Conservation (phyloP, 2,888 invertebrate genomes). For the Petrolisthes cinctipes region DNA sequence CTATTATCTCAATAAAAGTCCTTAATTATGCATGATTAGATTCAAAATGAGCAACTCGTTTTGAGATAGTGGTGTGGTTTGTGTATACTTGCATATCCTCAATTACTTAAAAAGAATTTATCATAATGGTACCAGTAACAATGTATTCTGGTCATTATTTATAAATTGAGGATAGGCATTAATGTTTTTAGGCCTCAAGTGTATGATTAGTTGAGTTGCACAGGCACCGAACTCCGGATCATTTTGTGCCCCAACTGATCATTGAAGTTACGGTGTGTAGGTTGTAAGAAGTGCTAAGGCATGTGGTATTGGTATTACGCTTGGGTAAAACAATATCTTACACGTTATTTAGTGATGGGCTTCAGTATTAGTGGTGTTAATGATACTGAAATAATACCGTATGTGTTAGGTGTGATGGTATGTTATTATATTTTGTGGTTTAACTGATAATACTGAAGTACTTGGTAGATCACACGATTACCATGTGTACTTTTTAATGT, state of each 20-base stretch:
- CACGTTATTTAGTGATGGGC: neutral
- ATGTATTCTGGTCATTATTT: neutral
- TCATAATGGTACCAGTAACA: neutral
- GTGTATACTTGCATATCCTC: slow-evolving; percentile 51
- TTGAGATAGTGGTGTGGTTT: slow-evolving; percentile 47
- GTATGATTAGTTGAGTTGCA: slow-evolving; percentile 45
- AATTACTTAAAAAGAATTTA: slow-evolving; percentile 8
- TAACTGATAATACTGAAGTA: too few relatives aligned
- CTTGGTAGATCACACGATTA: too few relatives aligned
- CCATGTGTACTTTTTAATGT: too few relatives aligned
- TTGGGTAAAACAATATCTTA: neutral
- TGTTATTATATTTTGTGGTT: too few relatives aligned
- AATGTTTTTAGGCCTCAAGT: slow-evolving; percentile 48
- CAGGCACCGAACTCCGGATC: slow-evolving; percentile 26
- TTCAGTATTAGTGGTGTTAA: neutral
- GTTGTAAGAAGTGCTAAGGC: neutral
- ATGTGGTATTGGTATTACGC: neutral
- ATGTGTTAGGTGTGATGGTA: neutral
- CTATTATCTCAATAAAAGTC: slow-evolving; percentile 31
- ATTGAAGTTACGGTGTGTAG: neutral
- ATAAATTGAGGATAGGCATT: slow-evolving; percentile 54
- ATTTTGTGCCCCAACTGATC: neutral
- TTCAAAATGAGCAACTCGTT: neutral
- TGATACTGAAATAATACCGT: neutral
- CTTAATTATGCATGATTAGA: neutral